A percentile compares a stretch with the other conserved stretches of the same genome.
These are phyloP conservation scores for Hippocampus barbouri DNA, from an alignment of 2,113 vertebrate genomes.

Conservation along the genomic window DNA sequence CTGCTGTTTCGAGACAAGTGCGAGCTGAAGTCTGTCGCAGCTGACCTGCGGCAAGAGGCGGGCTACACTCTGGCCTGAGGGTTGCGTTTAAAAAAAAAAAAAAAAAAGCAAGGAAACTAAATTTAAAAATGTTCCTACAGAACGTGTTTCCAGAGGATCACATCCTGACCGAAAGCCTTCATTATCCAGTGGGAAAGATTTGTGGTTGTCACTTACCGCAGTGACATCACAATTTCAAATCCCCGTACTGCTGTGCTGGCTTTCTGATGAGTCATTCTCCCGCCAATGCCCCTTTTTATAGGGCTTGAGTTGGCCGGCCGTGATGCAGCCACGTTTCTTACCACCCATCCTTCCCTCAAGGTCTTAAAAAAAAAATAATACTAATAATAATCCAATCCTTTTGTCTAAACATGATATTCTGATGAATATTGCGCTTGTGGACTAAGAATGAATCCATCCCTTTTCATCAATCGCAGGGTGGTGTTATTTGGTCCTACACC, in stretches of 20 bases:
- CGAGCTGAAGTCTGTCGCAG: not conserved
- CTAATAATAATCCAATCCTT: too few species aligned
- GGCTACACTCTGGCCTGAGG: not conserved
- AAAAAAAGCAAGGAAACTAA: not conserved
- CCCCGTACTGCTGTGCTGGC: not conserved
- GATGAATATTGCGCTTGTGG: too few species aligned
- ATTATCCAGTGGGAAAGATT: not conserved
- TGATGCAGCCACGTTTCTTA: slow-evolving; percentile 8
- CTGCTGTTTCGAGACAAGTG: too few species aligned
- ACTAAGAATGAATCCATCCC: too few species aligned
- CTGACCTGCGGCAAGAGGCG: not conserved
- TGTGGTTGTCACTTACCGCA: slow-evolving; percentile 1
- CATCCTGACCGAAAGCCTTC: not conserved
- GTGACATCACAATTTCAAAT: not conserved
- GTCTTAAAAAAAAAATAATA: not conserved
- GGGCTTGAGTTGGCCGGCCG: not conserved
- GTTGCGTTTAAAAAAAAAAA: not conserved
- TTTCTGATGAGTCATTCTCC: slow-evolving; percentile 1
- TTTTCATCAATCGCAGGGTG: too few species aligned
- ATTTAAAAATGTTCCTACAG: slow-evolving; percentile 5
- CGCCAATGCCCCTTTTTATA: not conserved
- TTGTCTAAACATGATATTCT: too few species aligned
- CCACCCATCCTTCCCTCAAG: slow-evolving; percentile 51
- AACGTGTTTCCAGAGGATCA: not conserved
- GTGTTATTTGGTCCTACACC: too few species aligned